Base-by-base conservation (phyloP, 2,888 invertebrate genomes). In the Microchrysa polita region DNA sequence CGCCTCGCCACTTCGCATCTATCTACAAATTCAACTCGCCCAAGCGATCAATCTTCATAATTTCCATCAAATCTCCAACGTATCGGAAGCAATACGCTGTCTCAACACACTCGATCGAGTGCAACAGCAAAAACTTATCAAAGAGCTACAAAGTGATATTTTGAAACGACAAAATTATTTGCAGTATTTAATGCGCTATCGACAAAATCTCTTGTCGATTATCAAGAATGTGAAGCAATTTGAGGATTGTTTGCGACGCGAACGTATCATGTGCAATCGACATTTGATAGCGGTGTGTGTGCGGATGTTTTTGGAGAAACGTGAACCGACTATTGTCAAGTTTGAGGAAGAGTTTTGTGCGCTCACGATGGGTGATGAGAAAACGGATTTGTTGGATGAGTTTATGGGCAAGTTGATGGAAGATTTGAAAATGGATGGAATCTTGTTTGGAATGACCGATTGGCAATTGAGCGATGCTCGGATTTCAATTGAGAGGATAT, bases 331-430 rank as follows among this genome's bases (percentile, higher is more conserved):
- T 61, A 88, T 96, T 78, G 86, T 90, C 75, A 88, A 89, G 79
- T 96, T 97, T 80, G 92, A 92, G 73, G 86, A 88, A 34, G 93
- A 96, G 80, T 96, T 98, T 84, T 90, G 92, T 74, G 88, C 90
- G 23, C 88, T 95, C 0, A 91, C 89, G 1, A 87, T 94, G 27
- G 91, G 95, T 77, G 97, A 98, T 81, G 97, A 97, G 86, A 96
- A 96, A 84, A 94, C 94, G 77, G 93, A 95, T 83, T 87, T 94
- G 78, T 90, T 98, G 77, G 93, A 94, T 78, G 91, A 90, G 78
- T 95, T 95, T 81, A 89, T 97, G 75, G 88, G 88, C 74, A 88
- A 88, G 67, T 87, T 94, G 73, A 89, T 90, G 77, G 85, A 88
- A 1, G 90, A 92, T 80, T 88, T 95, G 84, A 89, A 90, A 77